Evolutionary conservation across 1,140 invertebrate genomes (phyloP).

Genomic region (Drosophila teissieri): DNA sequence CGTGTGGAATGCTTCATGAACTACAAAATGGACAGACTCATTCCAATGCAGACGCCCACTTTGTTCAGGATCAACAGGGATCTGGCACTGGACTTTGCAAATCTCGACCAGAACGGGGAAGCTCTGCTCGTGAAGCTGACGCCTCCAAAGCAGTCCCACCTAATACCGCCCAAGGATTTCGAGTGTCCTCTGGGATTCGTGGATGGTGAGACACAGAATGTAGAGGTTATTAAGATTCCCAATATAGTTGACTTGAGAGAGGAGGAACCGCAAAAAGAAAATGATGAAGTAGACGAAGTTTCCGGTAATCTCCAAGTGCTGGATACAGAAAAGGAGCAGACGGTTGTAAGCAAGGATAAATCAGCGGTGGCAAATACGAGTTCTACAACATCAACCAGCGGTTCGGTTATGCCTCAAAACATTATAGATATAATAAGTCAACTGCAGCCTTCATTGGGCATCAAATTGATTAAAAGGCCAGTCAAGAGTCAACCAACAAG

Average conservation of each 20-base stretch:
- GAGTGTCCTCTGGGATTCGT: constrained; percentile 55
- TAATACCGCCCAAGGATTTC: constrained; percentile 58
- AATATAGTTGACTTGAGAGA: background rate
- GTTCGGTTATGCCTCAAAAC: constrained; percentile 3
- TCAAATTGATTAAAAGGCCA: background rate
- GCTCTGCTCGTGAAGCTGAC: constrained; percentile 48
- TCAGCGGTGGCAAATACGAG: background rate
- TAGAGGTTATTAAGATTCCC: background rate
- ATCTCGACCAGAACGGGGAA: constrained; percentile 50
- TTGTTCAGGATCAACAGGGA: constrained; percentile 46
- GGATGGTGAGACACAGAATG: background rate
- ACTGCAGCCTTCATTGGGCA: constrained; percentile 2
- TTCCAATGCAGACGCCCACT: constrained; percentile 58
- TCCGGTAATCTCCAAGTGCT: background rate
- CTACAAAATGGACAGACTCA: constrained; percentile 72
- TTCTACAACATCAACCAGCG: background rate
- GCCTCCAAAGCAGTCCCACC: constrained; percentile 40
- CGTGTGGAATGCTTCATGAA: constrained; percentile 85
- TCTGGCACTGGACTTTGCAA: constrained; percentile 55
- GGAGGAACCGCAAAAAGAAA: background rate
- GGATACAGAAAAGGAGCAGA: background rate
- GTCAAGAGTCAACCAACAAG: background rate
- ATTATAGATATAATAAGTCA: constrained; percentile 3
- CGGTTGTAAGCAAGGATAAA: background rate
- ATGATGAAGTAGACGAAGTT: background rate